These are phyloP conservation scores for Tiaroga cobitis DNA, from an alignment of 2,797 vertebrate species.

Conservation along the genomic window DNA sequence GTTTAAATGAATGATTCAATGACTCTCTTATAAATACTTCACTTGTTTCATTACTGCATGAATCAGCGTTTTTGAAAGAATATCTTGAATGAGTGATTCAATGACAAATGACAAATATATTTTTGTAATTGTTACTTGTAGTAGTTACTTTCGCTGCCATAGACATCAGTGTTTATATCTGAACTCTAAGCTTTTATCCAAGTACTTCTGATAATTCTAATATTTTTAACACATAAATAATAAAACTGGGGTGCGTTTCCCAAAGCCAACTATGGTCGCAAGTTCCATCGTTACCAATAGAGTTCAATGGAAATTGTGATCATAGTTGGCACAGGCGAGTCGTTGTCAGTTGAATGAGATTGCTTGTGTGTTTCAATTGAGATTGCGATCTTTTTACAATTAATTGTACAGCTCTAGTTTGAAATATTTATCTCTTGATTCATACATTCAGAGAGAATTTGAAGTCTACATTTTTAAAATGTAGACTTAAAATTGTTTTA, in stretches of 20 bases:
- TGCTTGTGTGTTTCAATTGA: not conserved
- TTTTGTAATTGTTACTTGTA: too few relatives aligned
- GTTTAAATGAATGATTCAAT: not conserved
- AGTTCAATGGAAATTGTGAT: too few relatives aligned
- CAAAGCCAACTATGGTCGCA: too few relatives aligned
- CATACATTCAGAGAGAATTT: not conserved
- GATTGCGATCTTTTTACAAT: not conserved
- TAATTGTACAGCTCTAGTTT: not conserved
- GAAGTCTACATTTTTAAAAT: not conserved
- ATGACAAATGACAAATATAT: not conserved
- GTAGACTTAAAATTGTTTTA: too few relatives aligned
- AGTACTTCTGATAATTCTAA: not conserved
- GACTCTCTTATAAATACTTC: too few relatives aligned
- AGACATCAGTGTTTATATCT: not conserved
- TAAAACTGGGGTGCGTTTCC: too few relatives aligned
- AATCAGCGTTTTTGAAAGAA: not conserved
- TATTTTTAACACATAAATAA: too few relatives aligned
- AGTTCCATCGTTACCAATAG: too few relatives aligned
- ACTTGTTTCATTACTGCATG: not conserved
- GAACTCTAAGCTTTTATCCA: not conserved
- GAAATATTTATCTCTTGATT: not conserved
- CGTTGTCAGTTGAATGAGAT: not conserved
- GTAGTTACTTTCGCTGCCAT: too few relatives aligned
- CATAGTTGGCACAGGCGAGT: not conserved
- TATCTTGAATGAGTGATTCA: not conserved